A percentile compares a stretch with the other conserved stretches of the same genome.
Conservation (phyloP, 2,113 vertebrate genomes). For the Pseudorectes ferrugineus region DNA sequence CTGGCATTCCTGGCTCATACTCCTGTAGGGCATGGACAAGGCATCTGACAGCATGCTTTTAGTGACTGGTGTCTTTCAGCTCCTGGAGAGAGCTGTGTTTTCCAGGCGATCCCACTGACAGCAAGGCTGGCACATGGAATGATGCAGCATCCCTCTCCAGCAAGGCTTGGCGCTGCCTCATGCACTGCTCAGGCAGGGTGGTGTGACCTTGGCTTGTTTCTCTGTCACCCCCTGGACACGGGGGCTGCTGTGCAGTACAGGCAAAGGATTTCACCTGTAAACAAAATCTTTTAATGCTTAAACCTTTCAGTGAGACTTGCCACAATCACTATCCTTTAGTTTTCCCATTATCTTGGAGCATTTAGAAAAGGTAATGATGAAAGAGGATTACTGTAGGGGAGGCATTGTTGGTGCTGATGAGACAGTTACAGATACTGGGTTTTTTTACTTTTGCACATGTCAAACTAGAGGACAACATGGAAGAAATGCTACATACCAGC, state of each 20-base stretch:
- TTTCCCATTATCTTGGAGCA: background rate
- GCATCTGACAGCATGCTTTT: background rate
- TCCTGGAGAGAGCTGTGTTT: background rate
- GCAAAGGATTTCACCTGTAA: background rate
- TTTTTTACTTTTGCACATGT: background rate
- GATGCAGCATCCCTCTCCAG: background rate
- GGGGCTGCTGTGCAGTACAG: background rate
- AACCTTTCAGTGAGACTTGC: background rate
- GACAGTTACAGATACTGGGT: fast-evolving
- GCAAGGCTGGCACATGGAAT: background rate
- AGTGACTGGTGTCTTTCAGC: background rate
- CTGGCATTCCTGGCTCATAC: fast-evolving
- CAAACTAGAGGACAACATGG: background rate
- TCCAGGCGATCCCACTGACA: fast-evolving
- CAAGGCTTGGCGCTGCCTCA: fast-evolving
- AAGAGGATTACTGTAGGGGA: background rate
- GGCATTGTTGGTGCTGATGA: background rate
- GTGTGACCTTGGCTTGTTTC: background rate
- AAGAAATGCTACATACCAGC: background rate
- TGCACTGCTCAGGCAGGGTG: fast-evolving
- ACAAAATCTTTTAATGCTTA: background rate
- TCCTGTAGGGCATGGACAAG: fast-evolving
- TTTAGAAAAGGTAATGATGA: background rate
- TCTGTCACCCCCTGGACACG: background rate
- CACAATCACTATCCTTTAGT: background rate